Conservation (phyloP, 2,888 invertebrate genomes). For the Papilio demoleus region DNA sequence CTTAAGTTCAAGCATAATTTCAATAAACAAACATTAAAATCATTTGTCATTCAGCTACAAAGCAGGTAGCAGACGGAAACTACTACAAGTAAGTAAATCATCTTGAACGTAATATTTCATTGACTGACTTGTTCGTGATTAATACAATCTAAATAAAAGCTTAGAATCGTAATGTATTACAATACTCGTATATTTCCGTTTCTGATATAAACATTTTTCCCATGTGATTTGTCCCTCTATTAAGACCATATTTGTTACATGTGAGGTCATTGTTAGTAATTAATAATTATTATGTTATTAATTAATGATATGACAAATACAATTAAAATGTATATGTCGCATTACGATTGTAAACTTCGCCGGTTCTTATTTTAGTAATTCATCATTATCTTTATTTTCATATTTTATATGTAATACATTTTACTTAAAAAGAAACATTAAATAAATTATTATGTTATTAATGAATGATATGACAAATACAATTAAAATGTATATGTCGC, state of each 20-base stretch:
- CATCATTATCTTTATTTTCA: neutral
- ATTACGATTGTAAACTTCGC: neutral
- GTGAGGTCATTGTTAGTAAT: constrained; percentile 28
- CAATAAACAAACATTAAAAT: neutral
- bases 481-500: constrained; percentile 22
- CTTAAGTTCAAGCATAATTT: neutral
- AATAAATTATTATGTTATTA: constrained; percentile 28
- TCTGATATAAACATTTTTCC: constrained; percentile 53
- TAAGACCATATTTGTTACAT: constrained; percentile 42
- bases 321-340: constrained; percentile 22
- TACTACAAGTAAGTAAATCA: constrained; percentile 15
- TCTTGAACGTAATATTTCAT: constrained; percentile 31
- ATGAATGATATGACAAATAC: constrained; percentile 26
- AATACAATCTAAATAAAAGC: constrained; percentile 31
- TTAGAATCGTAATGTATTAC: constrained; percentile 14
- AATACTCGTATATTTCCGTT: constrained; percentile 41
- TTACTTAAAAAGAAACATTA: too few relatives aligned
- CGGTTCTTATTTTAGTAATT: neutral
- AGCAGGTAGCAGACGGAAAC: constrained; percentile 20
- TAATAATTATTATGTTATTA: constrained; percentile 28
- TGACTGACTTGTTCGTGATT: constrained; percentile 30
- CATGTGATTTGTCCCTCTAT: constrained; percentile 49
- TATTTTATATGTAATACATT: too few relatives aligned
- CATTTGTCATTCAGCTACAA: constrained; percentile 15
- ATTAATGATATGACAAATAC: constrained; percentile 24